Conservation (phyloP, 1,140 invertebrate genomes). For the Lepidurus packardi region DNA sequence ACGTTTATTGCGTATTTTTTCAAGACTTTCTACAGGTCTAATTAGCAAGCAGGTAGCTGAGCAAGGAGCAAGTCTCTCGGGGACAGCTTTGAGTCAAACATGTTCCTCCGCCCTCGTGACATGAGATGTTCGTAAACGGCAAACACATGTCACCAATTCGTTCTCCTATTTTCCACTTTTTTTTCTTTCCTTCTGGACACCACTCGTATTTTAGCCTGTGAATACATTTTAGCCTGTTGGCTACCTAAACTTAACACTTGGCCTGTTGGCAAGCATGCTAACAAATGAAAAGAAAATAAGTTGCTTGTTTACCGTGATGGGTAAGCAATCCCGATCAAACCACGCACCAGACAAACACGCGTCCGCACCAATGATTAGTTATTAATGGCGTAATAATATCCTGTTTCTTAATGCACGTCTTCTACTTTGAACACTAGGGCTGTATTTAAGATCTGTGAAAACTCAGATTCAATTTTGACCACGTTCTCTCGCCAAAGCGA, state of each 20-base stretch:
- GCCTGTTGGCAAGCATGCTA: no score
- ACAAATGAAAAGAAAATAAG: background rate
- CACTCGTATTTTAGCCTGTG: no score
- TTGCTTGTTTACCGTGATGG: background rate
- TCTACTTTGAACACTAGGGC: background rate
- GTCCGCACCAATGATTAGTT: background rate
- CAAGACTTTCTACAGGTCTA: background rate
- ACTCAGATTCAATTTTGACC: background rate
- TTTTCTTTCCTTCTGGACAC: no score
- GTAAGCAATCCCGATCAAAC: slow-evolving; percentile 5
- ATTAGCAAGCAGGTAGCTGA: background rate
- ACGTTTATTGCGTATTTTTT: background rate
- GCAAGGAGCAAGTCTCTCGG: background rate
- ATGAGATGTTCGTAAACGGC: background rate
- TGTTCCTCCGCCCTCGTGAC: background rate
- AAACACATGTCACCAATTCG: slow-evolving; percentile 10
- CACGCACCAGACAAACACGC: background rate
- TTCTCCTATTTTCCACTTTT: background rate
- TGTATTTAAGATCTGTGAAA: background rate
- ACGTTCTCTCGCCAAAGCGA: slow-evolving; percentile 8
- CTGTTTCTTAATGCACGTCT: background rate
- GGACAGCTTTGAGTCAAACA: background rate
- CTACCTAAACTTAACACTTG: no score
- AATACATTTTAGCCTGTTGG: no score
- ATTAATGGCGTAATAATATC: background rate